Evolutionary conservation across 2,797 vertebrate species (phyloP), one percentile per base, ranked within the genome.

Genomic region (Urosaurus nigricauda): DNA sequence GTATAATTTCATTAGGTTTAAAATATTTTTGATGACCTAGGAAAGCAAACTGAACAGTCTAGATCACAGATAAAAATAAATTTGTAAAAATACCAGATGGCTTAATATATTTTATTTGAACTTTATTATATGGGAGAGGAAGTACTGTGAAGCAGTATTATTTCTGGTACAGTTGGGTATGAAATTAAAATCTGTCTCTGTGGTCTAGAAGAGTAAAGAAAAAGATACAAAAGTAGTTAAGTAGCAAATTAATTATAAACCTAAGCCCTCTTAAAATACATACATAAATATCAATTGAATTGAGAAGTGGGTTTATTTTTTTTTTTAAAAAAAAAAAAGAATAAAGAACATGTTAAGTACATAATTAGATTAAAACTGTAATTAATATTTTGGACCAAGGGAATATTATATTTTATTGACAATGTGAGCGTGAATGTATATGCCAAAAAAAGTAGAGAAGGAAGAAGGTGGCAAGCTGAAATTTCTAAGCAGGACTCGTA

Each of bases 171-270:
- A 94, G 91, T 92, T 94, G 91, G 85, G 89, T 82, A 83, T 89
- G 37, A 53, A 93, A 95, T 95, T 94, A 94, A 95, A 95, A 93
- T 90, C 32, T 65, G 92, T 92, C 79, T 88, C 87, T 16, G 37
- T 90, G 88, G 74, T 91, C 90, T 94, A 88, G 77, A 79, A 91
- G 73, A 70, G 40, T n/a, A 32, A 75, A 88, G n/a, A 88, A 93
- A 87, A 90, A 95, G 91, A 93, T 93, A 93, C 74, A 94, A 93
- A 79, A 92, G 90, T 92, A 71, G 92, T 93, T 92, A 95, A 93
- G 78, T 92, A 78, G 86, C 35, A 93, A 94, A 95, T 92, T 94
- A 94, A 96, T 94, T 95, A 91, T 86, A 94, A 95, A 93, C 91
- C 94, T 88, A 93, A 93, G 92, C 89, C 13, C 88, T 93, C 70